Evolutionary conservation across 2,113 vertebrate genomes (phyloP), one percentile per base, ranked within the genome.

Genomic region (Holacanthus passer): DNA sequence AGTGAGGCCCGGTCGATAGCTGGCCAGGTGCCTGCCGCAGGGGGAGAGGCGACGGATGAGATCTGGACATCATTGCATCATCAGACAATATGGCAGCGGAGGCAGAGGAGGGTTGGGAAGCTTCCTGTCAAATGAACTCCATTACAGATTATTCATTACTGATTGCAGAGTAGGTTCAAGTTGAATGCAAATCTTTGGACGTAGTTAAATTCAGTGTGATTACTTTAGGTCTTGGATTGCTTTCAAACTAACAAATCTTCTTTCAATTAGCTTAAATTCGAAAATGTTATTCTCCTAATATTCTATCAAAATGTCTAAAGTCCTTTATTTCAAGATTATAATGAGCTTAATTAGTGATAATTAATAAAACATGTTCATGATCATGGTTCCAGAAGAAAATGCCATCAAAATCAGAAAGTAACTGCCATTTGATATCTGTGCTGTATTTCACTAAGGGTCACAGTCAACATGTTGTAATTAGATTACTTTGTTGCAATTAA

Each of bases 1-100:
- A 91, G 87, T 80, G 89, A 88, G 63, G 84, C 89, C 83, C 10
- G 31, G 87, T 93, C 89, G 64, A 91, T 92, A 82, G 64, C 74
- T 92, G 91, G 90, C 83, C 55, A 56, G 75, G 53, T 80, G 91
- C 91, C 88, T 31, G 81, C 83, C 85, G 79, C 74, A 78, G 72
- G 22, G 69, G 31, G 48, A 58, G 53, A 72, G 73, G 56, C 62
- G 59, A 59, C n/a, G 65, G 86, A 87, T 72, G 79, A 75, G 64
- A 85, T 89, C 58, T 86, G 80, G 84, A 82, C 56, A 35, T 79
- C 63, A 60, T 20, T 88, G 85, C 86, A 81, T 91, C 73, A 82
- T 85, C 77, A 75, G 80, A 63, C 69, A 60, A 73, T 79, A 73
- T 71, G 71, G 85, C 76, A 84, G 45, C 45, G 47, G 76, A 72